Percentiles rank a stretch among this genome's conserved stretches.
These are phyloP conservation scores for Calyptommatus sinebrachiatus DNA, from an alignment of 2,113 vertebrate species.

Conservation along the genomic window DNA sequence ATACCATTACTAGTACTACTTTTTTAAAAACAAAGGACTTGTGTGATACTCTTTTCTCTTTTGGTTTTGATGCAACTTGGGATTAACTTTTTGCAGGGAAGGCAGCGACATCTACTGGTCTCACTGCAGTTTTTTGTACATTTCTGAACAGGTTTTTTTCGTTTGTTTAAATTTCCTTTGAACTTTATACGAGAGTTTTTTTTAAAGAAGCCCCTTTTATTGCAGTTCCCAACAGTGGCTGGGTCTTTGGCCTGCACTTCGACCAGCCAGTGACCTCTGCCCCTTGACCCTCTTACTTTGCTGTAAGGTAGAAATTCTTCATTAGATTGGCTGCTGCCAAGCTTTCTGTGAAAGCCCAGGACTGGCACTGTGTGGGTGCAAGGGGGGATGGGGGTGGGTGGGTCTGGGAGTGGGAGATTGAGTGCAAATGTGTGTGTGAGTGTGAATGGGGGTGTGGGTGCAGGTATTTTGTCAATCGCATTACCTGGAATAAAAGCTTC, in stretches of 20 bases:
- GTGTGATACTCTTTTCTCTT: constrained; percentile 62
- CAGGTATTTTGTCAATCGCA: constrained; percentile 70
- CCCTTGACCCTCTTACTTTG: constrained; percentile 63
- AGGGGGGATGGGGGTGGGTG: constrained; percentile 55
- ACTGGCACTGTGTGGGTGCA: constrained; percentile 27
- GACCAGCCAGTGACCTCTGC: constrained; percentile 38
- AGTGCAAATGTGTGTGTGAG: neutral
- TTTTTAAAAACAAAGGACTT: constrained; percentile 50
- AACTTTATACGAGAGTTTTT: constrained; percentile 56
- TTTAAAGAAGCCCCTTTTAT: constrained; percentile 40
- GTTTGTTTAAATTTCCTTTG: constrained; percentile 48
- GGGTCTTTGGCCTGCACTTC: constrained; percentile 48
- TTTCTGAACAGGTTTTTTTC: constrained; percentile 60
- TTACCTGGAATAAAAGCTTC: constrained; percentile 69
- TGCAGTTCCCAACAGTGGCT: constrained; percentile 55
- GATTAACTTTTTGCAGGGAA: constrained; percentile 20
- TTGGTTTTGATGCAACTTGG: constrained; percentile 55
- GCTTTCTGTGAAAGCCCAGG: constrained; percentile 96
- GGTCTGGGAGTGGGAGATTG: constrained; percentile 45
- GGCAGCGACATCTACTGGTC: constrained; percentile 37
- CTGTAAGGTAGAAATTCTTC: constrained; percentile 74
- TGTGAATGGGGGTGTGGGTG: constrained; percentile 12
- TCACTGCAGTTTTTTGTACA: constrained; percentile 56
- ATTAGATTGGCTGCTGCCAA: constrained; percentile 76
- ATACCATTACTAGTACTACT: constrained; percentile 9